Conservation (phyloP, 2,797 vertebrate species). For the Streptopelia turtur region DNA sequence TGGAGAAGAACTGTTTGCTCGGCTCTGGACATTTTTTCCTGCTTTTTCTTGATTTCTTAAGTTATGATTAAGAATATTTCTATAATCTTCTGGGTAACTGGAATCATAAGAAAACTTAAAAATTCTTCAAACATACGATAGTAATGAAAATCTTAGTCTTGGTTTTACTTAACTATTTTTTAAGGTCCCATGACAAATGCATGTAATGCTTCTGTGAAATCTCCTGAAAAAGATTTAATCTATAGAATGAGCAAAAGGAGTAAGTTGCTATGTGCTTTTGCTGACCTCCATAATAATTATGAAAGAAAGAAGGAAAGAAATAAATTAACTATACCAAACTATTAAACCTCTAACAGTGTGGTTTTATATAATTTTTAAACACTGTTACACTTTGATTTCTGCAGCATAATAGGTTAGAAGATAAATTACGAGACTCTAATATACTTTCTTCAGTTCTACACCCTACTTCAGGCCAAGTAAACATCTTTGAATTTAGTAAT, state of each 20-base stretch:
- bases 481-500: constrained; percentile 29
- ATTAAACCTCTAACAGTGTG: background rate
- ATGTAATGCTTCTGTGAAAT: background rate
- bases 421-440: background rate
- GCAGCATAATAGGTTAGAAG: background rate
- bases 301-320: background rate
- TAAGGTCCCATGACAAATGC: background rate
- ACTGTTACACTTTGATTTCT: background rate
- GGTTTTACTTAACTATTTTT: background rate
- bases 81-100: background rate
- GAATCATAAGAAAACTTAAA: background rate
- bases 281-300: background rate
- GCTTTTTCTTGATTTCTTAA: background rate
- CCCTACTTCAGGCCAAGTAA: background rate
- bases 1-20: background rate
- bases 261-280: background rate
- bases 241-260: background rate
- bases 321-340: background rate
- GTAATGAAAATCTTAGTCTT: background rate
- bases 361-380: background rate
- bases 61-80: background rate
- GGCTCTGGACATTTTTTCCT: background rate
- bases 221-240: background rate
- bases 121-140: background rate
- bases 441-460: background rate